A percentile compares a stretch with the other conserved stretches of the same genome.
phyloP scores from a whole-genome alignment of 2,113 vertebrate species.

The Stigmatopora argus region DNA sequence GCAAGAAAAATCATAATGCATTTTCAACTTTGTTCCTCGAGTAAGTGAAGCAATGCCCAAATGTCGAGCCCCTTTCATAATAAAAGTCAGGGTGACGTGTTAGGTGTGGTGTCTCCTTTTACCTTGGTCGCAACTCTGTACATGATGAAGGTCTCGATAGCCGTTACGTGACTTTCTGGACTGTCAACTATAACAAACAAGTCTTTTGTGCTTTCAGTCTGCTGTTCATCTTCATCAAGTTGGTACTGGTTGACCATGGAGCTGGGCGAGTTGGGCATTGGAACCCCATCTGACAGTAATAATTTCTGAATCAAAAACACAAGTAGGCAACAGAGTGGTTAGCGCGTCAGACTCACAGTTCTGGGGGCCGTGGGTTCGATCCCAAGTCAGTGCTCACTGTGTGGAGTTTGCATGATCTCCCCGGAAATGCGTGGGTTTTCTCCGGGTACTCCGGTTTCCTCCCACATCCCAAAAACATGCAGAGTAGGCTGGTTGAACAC shows the following conservation, averaged over 20 bases:
- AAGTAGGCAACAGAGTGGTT: no score
- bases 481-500: no score
- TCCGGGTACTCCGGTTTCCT: no score
- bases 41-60: background rate
- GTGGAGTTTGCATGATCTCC: no score
- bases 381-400: no score
- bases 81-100: background rate
- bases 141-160: constrained; percentile 94
- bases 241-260: constrained; percentile 92
- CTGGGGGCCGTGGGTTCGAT: no score
- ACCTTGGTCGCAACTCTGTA: constrained; percentile 91
- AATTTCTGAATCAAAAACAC: constrained; percentile 70
- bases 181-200: constrained; percentile 88
- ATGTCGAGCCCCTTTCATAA: no score
- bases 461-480: no score
- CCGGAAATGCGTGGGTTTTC: no score
- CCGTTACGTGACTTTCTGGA: constrained; percentile 89
- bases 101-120: constrained; percentile 6
- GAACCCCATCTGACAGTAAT: constrained; percentile 73
- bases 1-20: background rate
- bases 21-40: no score
- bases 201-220: constrained; percentile 74
- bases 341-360: no score
- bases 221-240: constrained; percentile 83
- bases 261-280: constrained; percentile 80